Percentiles rank a stretch among this genome's conserved stretches.
phyloP scores from a whole-genome alignment of 35 echinoderm and acorn worm genomes.

The Lytechinus variegatus region DNA sequence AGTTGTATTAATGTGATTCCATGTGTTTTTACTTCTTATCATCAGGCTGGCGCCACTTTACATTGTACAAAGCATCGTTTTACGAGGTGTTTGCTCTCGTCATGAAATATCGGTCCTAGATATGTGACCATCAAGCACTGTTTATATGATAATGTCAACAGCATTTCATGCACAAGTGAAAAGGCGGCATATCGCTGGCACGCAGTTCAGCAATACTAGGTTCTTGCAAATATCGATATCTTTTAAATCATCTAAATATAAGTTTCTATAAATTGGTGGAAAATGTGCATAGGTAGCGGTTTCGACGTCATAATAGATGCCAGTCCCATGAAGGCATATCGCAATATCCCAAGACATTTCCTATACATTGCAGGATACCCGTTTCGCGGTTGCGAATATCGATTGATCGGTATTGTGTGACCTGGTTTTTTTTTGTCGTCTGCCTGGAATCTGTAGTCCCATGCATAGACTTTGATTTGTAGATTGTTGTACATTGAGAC shows the following conservation, averaged over 20 bases:
- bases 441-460: background rate
- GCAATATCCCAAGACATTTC: no score
- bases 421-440: background rate
- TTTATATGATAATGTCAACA: background rate
- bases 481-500: conserved; percentile 6
- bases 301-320: no score
- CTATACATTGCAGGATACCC: no score
- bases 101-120: background rate
- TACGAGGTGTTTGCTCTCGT: background rate
- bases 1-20: background rate
- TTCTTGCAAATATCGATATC: no score
- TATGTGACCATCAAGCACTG: background rate
- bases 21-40: background rate
- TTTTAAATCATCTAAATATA: no score
- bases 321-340: no score
- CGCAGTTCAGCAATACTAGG: no score
- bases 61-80: background rate
- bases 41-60: background rate
- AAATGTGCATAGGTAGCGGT: no score
- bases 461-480: background rate
- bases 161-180: background rate
- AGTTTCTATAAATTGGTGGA: no score
- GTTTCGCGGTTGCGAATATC: no score
- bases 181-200: no score
- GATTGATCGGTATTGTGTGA: no score